Conservation (phyloP, 2,113 vertebrate species). For the Nannospalax galili region DNA sequence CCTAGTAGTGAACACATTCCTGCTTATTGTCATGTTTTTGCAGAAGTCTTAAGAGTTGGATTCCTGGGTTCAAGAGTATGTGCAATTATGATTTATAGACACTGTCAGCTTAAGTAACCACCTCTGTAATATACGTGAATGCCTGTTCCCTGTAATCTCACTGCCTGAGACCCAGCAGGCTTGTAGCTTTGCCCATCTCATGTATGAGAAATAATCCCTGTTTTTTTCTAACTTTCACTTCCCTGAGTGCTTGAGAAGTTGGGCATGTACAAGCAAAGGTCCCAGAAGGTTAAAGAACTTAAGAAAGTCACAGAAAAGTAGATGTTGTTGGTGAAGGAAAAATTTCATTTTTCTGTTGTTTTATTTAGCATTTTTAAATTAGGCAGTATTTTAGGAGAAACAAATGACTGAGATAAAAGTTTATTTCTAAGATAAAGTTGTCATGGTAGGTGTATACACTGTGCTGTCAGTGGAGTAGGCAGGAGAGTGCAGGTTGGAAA, state of each 20-base stretch:
- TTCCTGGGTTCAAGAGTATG: background rate
- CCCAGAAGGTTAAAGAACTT: background rate
- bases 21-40: background rate
- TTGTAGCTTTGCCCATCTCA: background rate
- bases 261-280: background rate
- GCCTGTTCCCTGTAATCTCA: background rate
- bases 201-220: background rate
- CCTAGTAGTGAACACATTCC: background rate
- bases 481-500: background rate
- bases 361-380: constrained; percentile 29
- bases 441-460: background rate
- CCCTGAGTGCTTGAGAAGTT: background rate
- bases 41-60: background rate
- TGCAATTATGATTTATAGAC: background rate
- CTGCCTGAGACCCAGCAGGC: background rate
- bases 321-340: background rate
- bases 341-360: background rate
- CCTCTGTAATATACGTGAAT: background rate
- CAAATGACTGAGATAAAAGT: background rate
- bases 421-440: background rate
- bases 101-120: background rate
- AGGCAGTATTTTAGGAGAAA: background rate
- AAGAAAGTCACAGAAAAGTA: background rate
- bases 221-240: constrained; percentile 47
- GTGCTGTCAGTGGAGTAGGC: background rate